Conservation (phyloP, 2,888 invertebrate species). For the Drosophila macrothrix region DNA sequence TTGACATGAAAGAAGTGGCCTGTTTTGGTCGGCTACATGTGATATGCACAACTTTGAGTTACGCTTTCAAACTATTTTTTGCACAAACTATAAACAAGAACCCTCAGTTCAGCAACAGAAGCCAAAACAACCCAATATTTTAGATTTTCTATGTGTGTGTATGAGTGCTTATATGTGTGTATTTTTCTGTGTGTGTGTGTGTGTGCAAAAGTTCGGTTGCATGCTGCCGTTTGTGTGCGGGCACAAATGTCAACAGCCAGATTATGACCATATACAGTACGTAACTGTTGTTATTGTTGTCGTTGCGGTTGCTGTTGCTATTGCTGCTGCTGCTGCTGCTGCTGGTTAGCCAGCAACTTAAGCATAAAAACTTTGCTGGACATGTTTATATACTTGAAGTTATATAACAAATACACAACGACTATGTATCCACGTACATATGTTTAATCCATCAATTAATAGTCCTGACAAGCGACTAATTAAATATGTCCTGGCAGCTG, state of each 20-base stretch:
- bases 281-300: conserved; percentile 17
- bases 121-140: conserved; percentile 32
- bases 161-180: conserved; percentile 17
- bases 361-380: conserved; percentile 34
- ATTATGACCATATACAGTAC: conserved; percentile 57
- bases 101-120: conserved; percentile 30
- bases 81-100: conserved; percentile 36
- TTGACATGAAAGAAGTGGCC: neutral
- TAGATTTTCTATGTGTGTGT: conserved; percentile 6
- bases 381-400: conserved; percentile 8
- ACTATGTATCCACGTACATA: conserved; percentile 17
- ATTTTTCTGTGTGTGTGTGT: conserved; percentile 11
- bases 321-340: conserved; percentile 12
- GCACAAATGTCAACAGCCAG: conserved; percentile 70
- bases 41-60: neutral
- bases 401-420: conserved; percentile 13
- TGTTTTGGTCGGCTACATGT: neutral
- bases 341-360: conserved; percentile 65
- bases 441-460: conserved; percentile 71
- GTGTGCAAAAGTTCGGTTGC: conserved; percentile 39
- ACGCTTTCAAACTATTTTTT: conserved; percentile 25
- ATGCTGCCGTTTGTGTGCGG: conserved; percentile 56
- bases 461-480: conserved; percentile 71
- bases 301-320: conserved; percentile 18
- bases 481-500: conserved; percentile 65